These are phyloP conservation scores for Huso huso DNA, from an alignment of 2,797 vertebrate genomes.

Conservation along the genomic window DNA sequence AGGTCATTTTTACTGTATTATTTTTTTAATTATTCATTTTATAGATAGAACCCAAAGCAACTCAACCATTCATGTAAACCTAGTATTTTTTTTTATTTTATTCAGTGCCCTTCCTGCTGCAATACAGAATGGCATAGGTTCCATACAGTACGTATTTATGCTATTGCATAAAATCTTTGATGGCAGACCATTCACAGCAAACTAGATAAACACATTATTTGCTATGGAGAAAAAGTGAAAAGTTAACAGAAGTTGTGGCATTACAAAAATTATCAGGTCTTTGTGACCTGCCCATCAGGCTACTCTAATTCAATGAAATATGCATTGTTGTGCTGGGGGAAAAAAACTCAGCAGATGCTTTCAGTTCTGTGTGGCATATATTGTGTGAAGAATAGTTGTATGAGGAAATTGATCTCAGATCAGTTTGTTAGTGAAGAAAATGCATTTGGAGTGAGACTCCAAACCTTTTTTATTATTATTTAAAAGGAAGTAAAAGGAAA, in stretches of 20 bases:
- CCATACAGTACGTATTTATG: background rate
- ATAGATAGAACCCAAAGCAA: slow-evolving; percentile 14
- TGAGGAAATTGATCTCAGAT: background rate
- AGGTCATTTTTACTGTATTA: too few species aligned
- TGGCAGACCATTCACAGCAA: slow-evolving; percentile 1
- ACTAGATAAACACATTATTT: background rate
- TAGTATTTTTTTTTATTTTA: slow-evolving; percentile 16
- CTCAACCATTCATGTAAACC: slow-evolving; percentile 16
- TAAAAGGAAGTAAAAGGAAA: background rate
- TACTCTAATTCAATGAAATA: background rate
- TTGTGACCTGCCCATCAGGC: background rate
- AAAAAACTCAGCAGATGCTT: background rate
- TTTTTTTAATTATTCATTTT: background rate
- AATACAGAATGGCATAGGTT: background rate
- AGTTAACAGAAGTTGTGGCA: slow-evolving; percentile 17
- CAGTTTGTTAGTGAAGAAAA: background rate
- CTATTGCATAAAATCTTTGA: slow-evolving; percentile 28
- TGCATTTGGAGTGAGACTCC: background rate
- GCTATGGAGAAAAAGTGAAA: slow-evolving; percentile 4
- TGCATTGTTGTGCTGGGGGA: background rate
- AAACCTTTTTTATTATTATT: slow-evolving; percentile 5
- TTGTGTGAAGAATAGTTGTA: background rate
- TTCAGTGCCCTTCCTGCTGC: background rate
- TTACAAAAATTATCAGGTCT: background rate
- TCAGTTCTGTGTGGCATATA: slow-evolving; percentile 3